Conservation (phyloP, 2,888 invertebrate genomes). For the Drosophila austrosaltans region DNA sequence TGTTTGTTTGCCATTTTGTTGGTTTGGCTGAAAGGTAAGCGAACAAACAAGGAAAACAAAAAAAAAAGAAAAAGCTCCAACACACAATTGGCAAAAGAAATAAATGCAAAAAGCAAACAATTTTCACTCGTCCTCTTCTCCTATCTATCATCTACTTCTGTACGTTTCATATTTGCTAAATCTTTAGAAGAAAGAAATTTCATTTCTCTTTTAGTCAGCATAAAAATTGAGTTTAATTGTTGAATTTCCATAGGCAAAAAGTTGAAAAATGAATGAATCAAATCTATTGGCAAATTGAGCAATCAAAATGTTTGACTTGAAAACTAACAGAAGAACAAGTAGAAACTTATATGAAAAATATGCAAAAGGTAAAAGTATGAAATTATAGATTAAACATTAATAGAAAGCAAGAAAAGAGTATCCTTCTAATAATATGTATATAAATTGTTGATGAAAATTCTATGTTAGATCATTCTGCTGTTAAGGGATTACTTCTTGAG, state of each 20-base stretch:
- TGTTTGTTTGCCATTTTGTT: slow-evolving; percentile 18
- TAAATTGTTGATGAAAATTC: no score
- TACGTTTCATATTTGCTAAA: neutral
- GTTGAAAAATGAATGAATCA: slow-evolving; percentile 44
- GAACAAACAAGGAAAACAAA: neutral
- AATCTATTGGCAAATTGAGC: slow-evolving; percentile 47
- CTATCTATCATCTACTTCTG: neutral
- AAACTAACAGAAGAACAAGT: slow-evolving; percentile 1
- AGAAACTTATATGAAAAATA: neutral
- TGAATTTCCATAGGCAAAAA: slow-evolving; percentile 17
- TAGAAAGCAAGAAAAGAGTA: no score
- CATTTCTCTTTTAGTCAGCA: slow-evolving; percentile 31
- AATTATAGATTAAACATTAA: neutral
- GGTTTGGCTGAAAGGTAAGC: slow-evolving; percentile 15
- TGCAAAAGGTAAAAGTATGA: neutral
- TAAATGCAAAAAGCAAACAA: slow-evolving; percentile 6
- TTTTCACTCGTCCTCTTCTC: neutral
- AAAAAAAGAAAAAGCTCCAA: neutral
- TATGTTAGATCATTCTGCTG: no score
- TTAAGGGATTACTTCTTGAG: no score
- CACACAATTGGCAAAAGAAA: slow-evolving; percentile 9
- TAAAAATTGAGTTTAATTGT: slow-evolving; percentile 52
- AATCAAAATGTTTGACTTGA: slow-evolving; percentile 36
- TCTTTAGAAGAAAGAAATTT: neutral
- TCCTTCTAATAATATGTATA: no score